Percentiles rank a stretch among this genome's conserved stretches.
phyloP scores from a whole-genome alignment of 2,113 vertebrate species.

The Macaca mulatta region DNA sequence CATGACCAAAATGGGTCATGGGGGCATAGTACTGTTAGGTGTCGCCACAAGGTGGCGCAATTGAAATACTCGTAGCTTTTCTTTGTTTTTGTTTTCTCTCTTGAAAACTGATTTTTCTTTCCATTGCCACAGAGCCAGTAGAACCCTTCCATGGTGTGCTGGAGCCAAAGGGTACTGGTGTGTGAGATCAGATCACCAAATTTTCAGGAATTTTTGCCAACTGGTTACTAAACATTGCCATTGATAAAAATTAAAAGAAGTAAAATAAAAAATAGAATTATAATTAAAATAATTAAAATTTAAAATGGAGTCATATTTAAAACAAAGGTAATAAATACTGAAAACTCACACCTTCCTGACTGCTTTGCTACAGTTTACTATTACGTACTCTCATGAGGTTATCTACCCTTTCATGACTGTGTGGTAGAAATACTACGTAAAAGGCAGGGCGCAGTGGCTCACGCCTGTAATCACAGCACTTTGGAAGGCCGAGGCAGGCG shows the following conservation, averaged over 20 bases:
- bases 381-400: neutral
- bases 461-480: too few species aligned
- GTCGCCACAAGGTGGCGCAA: slow-evolving; percentile 78
- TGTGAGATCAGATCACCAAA: neutral
- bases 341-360: neutral
- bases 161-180: neutral
- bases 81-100: slow-evolving; percentile 73
- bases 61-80: slow-evolving; percentile 70
- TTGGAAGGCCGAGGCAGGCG: too few species aligned
- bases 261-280: neutral
- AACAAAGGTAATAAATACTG: slow-evolving; percentile 1
- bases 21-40: slow-evolving; percentile 66
- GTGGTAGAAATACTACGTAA: neutral
- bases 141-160: neutral
- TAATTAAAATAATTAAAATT: slow-evolving; percentile 42
- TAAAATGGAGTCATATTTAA: slow-evolving; percentile 3
- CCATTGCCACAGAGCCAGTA: slow-evolving; percentile 20
- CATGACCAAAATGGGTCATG: neutral
- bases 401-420: too few species aligned
- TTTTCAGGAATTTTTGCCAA: slow-evolving; percentile 35
- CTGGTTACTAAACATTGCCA: neutral
- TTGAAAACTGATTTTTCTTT: slow-evolving; percentile 57
- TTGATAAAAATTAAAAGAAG: slow-evolving; percentile 41
- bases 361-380: neutral
- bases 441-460: too few species aligned